Evolutionary conservation across 2,797 vertebrate species (phyloP), one percentile per base, ranked within the genome.

Genomic region (Pristis pectinata): DNA sequence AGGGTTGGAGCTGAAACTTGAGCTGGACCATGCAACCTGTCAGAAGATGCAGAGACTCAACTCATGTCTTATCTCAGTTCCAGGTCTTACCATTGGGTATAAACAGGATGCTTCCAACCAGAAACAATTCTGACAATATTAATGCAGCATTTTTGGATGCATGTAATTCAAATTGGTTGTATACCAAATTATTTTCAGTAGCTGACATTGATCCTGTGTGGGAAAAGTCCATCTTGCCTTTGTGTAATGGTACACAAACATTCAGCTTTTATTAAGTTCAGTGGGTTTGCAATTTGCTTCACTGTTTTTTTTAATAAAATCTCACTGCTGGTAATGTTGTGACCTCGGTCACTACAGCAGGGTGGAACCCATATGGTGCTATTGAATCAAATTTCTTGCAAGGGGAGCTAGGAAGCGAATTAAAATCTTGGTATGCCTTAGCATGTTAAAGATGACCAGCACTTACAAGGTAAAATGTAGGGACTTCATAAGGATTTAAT

Each of bases 241-340:
- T n/a, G 8, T 24, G 67, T 11, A 15, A 24, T 22, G 59, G 77
- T 19, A 79, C 37, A 79, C n/a, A 41, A 79, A 19, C 37, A 41
- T 79, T 19, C n/a, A 17, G n/a, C 19, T 64, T 91, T 91, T 67
- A 67, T 41, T 67, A 91, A 91, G 64, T 94, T 27, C 30, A 72
- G 22, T 56, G 70, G 13, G 49, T 94, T 94, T 94, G 27, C 15
- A 76, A 94, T 94, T 74, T 94, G 44, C 44, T 76, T 94, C 44
- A 56, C 37, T 53, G 44, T 76, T 94, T 94, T n/a, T n/a, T 94
- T 70, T 76, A 74, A 94, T 94, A 53, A 74, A 76, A 76, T n/a
- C 27, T 94, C 67, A n/a, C 41, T 94, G 92, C 15, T 17, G 24
- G 41, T n/a, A 53, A 19, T 53, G 41, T 53, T 94, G 11, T 94